Base-by-base conservation (phyloP, 1,140 invertebrate genomes). In the Platorchestia sp. region DNA sequence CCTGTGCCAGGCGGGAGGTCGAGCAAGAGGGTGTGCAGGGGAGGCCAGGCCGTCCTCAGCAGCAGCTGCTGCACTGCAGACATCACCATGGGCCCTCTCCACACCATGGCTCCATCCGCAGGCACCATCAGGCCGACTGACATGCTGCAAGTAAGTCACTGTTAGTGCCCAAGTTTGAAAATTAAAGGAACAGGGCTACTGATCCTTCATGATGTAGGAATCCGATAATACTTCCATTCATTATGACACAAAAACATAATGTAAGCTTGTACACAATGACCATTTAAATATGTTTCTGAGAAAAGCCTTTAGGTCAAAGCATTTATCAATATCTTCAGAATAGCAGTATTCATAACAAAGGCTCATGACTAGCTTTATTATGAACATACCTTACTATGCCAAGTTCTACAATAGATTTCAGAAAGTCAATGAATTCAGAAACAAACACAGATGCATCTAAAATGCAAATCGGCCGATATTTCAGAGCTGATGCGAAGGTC, bases 71-170 rank as follows among this genome's bases (percentile, higher is more conserved):
- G 98, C 89, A 99, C 97, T 0, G 99, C 99, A 96, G 98, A 98
- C 99, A 99, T 99, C 36, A 99, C 99, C 98, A 99, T 99, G 7
- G 99, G 97, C 0, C 99, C 99, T 96, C 99, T 97, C 99, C 99
- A 99, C 45, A 99, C 98, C 19, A 99, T 98, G 0, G 99, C 98
- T 87, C 98, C 98, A 96, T 98, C 98, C 96, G 98, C 97, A 16
- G 98, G 98, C 0, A 99, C 98, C 22, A 99, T 97, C 97, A 99
- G 98, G 93, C 99, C 99, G 98, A 99, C 99, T 14, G 99, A 99
- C 98, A 99, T 96, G 53, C 96, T 96, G 95, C 95, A 90, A n/a
- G 45, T 51, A 36, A 95, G 41, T 45, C 95, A 87, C 45, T n/a
- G 51, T 87, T 86, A 41, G 59, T 27, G 36, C 59, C 59, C 36